A percentile compares a stretch with the other conserved stretches of the same genome.
These are phyloP conservation scores for Rhodophaea formosa DNA, from an alignment of 2,888 invertebrate genomes.

Conservation along the genomic window DNA sequence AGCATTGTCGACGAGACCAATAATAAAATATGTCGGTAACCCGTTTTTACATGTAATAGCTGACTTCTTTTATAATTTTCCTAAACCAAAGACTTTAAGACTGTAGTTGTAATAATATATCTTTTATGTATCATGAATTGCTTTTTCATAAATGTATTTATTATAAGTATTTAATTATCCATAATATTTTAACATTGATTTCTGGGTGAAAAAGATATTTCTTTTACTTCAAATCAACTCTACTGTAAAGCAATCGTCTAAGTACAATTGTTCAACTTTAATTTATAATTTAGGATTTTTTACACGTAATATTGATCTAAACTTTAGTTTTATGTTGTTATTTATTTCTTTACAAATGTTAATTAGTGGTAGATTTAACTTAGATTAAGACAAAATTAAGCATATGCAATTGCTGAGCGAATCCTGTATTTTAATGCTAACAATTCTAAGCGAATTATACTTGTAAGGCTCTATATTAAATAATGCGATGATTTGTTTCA, in stretches of 20 bases:
- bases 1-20: too few relatives aligned
- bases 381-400: not conserved
- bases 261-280: not conserved
- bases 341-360: constrained; percentile 12
- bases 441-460: not conserved
- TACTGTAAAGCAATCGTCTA: too few relatives aligned
- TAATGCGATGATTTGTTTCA: not conserved
- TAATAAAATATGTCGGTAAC: too few relatives aligned
- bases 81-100: constrained; percentile 15
- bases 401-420: constrained; percentile 12
- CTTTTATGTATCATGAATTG: not conserved
- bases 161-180: not conserved
- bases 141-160: not conserved
- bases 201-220: too few relatives aligned
- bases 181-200: too few relatives aligned
- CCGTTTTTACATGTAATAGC: too few relatives aligned
- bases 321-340: not conserved
- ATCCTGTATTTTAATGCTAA: not conserved
- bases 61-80: not conserved
- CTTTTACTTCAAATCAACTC: too few relatives aligned
- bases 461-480: not conserved
- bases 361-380: not conserved
- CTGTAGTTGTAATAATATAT: constrained; percentile 6
- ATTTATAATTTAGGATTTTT: not conserved
- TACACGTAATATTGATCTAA: not conserved